phyloP scores from a whole-genome alignment of 2,888 invertebrate species.

The Tetranychus piercei region DNA sequence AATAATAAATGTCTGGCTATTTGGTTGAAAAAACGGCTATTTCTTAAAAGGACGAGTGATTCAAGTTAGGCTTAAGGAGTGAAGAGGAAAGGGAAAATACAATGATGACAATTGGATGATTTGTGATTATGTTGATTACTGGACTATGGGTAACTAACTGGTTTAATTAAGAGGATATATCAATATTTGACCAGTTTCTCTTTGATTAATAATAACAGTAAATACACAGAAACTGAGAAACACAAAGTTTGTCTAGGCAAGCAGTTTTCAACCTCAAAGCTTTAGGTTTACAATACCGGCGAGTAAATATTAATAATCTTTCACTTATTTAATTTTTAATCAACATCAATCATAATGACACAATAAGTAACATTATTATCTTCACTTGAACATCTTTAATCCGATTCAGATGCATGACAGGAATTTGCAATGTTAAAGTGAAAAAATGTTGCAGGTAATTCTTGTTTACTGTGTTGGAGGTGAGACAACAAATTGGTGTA shows the following conservation, averaged over 20 bases:
- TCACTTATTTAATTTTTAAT: not conserved
- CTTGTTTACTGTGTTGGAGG: too few relatives aligned
- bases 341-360: not conserved
- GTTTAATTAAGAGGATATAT: not conserved
- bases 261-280: too few relatives aligned
- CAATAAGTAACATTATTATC: not conserved
- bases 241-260: too few relatives aligned
- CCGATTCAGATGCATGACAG: too few relatives aligned
- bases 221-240: too few relatives aligned
- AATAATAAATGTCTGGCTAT: not conserved
- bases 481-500: too few relatives aligned
- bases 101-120: not conserved
- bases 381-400: not conserved
- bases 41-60: not conserved
- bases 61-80: not conserved
- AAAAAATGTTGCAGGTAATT: too few relatives aligned
- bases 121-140: not conserved
- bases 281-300: too few relatives aligned
- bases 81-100: not conserved
- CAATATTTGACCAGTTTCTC: too few relatives aligned
- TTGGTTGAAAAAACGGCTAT: not conserved
- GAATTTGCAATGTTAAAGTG: too few relatives aligned
- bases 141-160: not conserved
- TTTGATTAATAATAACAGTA: too few relatives aligned
- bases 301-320: not conserved